Conservation (phyloP, 1,140 invertebrate genomes). For the Leptinotarsa undecemlineata region DNA sequence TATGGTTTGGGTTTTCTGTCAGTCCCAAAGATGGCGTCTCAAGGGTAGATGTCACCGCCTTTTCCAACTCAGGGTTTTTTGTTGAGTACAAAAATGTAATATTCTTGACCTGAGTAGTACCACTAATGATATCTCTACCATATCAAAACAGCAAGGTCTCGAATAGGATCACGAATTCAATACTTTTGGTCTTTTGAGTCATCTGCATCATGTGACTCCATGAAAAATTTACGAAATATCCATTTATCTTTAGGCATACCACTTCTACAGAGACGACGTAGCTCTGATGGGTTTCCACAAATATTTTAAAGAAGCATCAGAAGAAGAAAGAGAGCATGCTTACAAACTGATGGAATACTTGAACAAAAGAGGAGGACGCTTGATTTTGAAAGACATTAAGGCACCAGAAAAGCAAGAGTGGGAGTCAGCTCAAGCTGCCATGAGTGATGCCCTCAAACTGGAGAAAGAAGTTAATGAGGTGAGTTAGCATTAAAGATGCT, state of each 20-base stretch:
- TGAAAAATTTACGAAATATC: not conserved
- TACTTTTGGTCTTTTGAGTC: no score
- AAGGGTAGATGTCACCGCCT: not conserved
- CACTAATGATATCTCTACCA: not conserved
- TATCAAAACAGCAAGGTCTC: not conserved
- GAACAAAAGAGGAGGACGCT: conserved; percentile 78
- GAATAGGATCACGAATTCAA: no score
- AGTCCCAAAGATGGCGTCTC: not conserved
- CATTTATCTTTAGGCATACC: conserved; percentile 63
- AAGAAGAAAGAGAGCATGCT: conserved; percentile 79
- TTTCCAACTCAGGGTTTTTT: not conserved
- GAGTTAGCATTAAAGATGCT: conserved; percentile 22
- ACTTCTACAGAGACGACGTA: conserved; percentile 81
- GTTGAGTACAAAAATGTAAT: no score
- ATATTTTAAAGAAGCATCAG: conserved; percentile 73
- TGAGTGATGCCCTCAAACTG: conserved; percentile 71
- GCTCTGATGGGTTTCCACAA: conserved; percentile 71
- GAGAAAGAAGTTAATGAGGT: conserved; percentile 80
- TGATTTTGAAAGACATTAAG: conserved; percentile 61
- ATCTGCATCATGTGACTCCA: no score
- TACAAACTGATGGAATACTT: conserved; percentile 77
- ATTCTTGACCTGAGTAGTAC: no score
- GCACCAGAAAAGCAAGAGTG: conserved; percentile 68
- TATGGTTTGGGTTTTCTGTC: no score
- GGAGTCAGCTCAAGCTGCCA: conserved; percentile 68